Evolutionary conservation across 2,113 vertebrate genomes (phyloP), one percentile per base, ranked within the genome.

Genomic region (Hyaena hyaena): DNA sequence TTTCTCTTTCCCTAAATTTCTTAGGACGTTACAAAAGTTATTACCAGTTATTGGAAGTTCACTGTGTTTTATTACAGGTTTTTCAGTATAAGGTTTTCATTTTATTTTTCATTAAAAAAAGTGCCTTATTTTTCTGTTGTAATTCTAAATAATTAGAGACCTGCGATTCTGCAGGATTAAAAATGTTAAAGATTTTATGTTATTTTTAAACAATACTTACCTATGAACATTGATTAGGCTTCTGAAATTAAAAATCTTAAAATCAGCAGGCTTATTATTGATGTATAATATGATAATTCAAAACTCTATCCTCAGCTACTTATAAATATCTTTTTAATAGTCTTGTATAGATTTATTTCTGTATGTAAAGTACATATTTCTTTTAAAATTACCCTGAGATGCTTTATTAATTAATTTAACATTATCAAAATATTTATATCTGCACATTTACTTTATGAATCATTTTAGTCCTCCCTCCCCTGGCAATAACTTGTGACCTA

Each of bases 401-500:
- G 95, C 77, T 14, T 71, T 83, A 71, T 28, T 94, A 74, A 73
- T 77, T 83, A 61, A 87, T 88, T 88, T 83, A 86, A 68, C 33
- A 80, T 96, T 86, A 61, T 74, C 55, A 14, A 61, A 77, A 76
- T 48, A 66, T 23, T 88, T 83, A 6, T 26, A 85, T 87, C 19
- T 85, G 26, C 10, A 48, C 69, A 11, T 39, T 61, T 84, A 17
- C 11, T 94, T 43, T 58, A 45, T n/a, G 81, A 97, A 77, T 93
- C n/a, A 90, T 79, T 95, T 82, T 95, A 81, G n/a, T 85, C 55
- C 96, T 84, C 39, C 17, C 16, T 85, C 90, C n/a, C 71, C 50
- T 43, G 31, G 45, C 74, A 95, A 2, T 92, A 66, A 71, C 63
- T 85, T 80, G 95, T 97, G 96, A 84, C 79, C 96, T 98, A 96